Conservation (phyloP, 2,888 invertebrate species). For the Apoda limacodes region DNA sequence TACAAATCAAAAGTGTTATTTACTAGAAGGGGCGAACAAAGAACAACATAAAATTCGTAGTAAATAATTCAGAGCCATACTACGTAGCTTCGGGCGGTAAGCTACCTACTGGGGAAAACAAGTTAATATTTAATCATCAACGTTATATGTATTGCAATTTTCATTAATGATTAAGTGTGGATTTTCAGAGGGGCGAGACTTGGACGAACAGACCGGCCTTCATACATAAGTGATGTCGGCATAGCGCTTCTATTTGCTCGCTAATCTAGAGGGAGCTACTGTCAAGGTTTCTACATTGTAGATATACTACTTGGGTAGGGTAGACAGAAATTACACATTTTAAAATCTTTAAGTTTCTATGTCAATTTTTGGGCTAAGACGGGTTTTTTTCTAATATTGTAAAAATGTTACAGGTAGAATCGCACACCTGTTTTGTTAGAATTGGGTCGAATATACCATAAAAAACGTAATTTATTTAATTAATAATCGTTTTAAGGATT, state of each 20-base stretch:
- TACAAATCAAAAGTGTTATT: constrained; percentile 52
- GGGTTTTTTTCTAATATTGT: too few relatives aligned
- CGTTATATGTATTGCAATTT: constrained; percentile 69
- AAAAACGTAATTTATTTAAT: too few relatives aligned
- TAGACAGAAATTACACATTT: too few relatives aligned
- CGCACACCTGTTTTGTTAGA: too few relatives aligned
- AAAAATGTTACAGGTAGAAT: too few relatives aligned
- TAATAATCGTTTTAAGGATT: too few relatives aligned
- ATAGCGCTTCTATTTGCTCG: constrained; percentile 34
- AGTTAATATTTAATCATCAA: constrained; percentile 58
- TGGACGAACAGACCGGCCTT: constrained; percentile 32
- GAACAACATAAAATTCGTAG: constrained; percentile 55
- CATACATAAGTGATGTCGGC: constrained; percentile 46
- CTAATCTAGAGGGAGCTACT: constrained; percentile 50
- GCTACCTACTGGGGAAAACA: constrained; percentile 48
- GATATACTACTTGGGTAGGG: too few relatives aligned
- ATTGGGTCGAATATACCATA: too few relatives aligned
- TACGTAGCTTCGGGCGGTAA: constrained; percentile 28
- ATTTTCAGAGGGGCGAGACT: constrained; percentile 40
- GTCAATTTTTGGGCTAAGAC: too few relatives aligned
- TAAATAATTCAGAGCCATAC: constrained; percentile 49
- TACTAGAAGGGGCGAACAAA: constrained; percentile 37
- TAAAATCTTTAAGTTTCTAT: too few relatives aligned
- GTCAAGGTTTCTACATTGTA: too few relatives aligned
- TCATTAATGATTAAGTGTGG: constrained; percentile 61